Base-by-base conservation (phyloP, 1,140 invertebrate species). In the Drusus annulatus region DNA sequence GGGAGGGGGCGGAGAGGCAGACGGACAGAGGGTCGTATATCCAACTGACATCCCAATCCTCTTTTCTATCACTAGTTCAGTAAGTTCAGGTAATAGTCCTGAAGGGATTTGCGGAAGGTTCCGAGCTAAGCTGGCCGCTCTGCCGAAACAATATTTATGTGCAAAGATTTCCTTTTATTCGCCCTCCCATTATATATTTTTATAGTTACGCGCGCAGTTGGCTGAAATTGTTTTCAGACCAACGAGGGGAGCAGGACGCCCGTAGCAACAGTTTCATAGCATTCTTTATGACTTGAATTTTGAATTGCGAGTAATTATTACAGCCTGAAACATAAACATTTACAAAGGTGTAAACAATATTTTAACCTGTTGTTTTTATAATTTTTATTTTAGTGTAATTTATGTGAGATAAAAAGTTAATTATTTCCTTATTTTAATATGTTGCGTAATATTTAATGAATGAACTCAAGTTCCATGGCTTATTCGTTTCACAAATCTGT, bases 161-260 rank as follows among this genome's bases (percentile, higher is more conserved):
- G 56, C 74, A 52, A 45, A 73, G 81, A 82, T 82, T 82, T 80
- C 68, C 81, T 82, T 80, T 77, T 80, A 79, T 82, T 58, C 78
- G 63, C 58, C 5, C 62, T 15, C 25, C 81, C 62, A 79, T 79
- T 77, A 82, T 51, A 79, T 52, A 65, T 36, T 79, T 82, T 82
- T 76, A 79, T 82, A 76, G 68, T 82, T 63, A 50, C n/a, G 75
- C 17, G 68, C 16, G 17, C 50, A 50, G 36, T 75, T 65, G 75
- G 58, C 21, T 56, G 28, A 75, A 75, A 75, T 75, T 75, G 73
- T 75, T 75, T 75, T 62, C 31, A 52, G 73, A 50, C 73, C 56
- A 75, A 60, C 25, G 73, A 45, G 52, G 5, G 73, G 19, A 19
- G 25, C 10, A 23, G n/a, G 54, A 74, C 31, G 54, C 54, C 51